Evolutionary conservation across 2,113 vertebrate genomes (phyloP), one percentile per base, ranked within the genome.

Genomic region (Ramphastos sulfuratus): DNA sequence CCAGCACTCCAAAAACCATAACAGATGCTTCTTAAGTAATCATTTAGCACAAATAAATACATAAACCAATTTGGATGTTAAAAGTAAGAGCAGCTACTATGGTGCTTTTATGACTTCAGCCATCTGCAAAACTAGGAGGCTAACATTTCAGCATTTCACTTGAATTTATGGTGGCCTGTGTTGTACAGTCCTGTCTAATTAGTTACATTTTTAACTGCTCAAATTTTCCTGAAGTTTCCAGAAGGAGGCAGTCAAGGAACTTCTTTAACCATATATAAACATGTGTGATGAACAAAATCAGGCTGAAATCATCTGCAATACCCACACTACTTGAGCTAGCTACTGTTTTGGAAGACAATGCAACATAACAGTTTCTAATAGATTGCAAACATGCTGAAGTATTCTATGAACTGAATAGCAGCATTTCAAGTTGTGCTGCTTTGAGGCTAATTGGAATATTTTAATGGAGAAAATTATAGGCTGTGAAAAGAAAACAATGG

Each of bases 221-320:
- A 48, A 44, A 6, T 89, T 86, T 94, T 87, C n/a, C 23, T 67
- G 20, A 85, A 77, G 37, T 30, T 87, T 91, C 84, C 89, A 87
- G 94, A 87, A 48, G 91, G 78, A 96, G 84, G 78, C 87, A 89
- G 72, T 78, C 79, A 91, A 83, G 65, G 69, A 87, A 89, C 79
- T 61, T 75, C 14, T 85, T 76, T 52, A 73, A 79, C 13, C 15
- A 21, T 18, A 44, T 15, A 27, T 31, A 76, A 50, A 66, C 16
- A 6, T 0, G 0, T 1, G 6, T 15, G 13, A 63, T 5, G 28
- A 76, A 77, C 16, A 66, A 94, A 60, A 52, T 15, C 48, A 42
- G 31, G 48, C 39, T 46, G 64, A 73, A 82, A 48, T 35, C 7
- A 25, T 21, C 55, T 33, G 15, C 15, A 79, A 72, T 8, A 33